Conservation (phyloP, 1,140 invertebrate genomes). For the Ridgeia piscesae region DNA sequence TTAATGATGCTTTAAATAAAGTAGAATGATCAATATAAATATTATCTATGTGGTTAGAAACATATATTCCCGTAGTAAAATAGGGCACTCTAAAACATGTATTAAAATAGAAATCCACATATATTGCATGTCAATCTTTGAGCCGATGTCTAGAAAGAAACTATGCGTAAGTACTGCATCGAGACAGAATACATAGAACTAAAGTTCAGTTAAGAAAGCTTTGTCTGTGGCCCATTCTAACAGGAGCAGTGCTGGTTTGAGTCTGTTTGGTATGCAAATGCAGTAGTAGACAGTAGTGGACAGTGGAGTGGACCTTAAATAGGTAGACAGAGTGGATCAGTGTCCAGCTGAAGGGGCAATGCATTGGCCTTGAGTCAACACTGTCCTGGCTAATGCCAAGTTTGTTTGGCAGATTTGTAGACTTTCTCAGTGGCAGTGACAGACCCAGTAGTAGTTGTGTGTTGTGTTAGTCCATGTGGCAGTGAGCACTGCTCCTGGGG, state of each 20-base stretch:
- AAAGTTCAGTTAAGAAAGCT: neutral
- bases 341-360: neutral
- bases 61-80: neutral
- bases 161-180: neutral
- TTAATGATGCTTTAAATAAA: neutral
- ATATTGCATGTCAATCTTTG: neutral
- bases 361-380: neutral
- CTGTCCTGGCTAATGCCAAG: neutral
- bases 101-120: neutral
- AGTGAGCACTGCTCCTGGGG: too few species aligned
- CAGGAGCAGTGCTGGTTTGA: neutral
- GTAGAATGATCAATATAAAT: neutral
- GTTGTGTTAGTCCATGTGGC: neutral
- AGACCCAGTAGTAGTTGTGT: neutral
- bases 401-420: constrained; percentile 5
- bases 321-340: neutral
- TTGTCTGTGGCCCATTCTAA: neutral
- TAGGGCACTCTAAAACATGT: neutral
- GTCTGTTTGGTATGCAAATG: neutral
- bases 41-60: neutral
- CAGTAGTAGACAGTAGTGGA: neutral
- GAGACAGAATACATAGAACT: neutral
- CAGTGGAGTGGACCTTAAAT: neutral
- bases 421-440: neutral
- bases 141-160: neutral